These are phyloP conservation scores for Gymnothorax javanicus DNA, from an alignment of 2,797 vertebrate genomes.

Conservation along the genomic window DNA sequence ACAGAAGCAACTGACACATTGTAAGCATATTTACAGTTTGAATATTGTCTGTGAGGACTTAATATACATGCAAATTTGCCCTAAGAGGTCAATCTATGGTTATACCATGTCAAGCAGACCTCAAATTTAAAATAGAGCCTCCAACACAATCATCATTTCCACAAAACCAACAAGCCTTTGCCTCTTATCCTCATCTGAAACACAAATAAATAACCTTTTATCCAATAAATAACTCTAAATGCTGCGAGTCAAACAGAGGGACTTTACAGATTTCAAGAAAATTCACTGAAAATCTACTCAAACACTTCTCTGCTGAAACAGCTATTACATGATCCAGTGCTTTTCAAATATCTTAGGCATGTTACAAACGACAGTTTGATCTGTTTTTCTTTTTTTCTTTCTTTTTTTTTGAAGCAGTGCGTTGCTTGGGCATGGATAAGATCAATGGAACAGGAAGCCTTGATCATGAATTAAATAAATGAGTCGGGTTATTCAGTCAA, in stretches of 20 bases:
- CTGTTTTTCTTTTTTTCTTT: neutral
- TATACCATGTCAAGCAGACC: slow-evolving; percentile 79
- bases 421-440: neutral
- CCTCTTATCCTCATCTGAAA: slow-evolving; percentile 31
- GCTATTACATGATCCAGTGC: slow-evolving; percentile 17
- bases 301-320: slow-evolving; percentile 3
- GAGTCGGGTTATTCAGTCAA: slow-evolving; percentile 9
- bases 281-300: slow-evolving; percentile 4
- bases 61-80: slow-evolving; percentile 61
- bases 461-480: slow-evolving; percentile 1
- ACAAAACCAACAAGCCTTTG: slow-evolving; percentile 35
- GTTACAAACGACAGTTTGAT: neutral
- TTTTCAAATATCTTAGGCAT: slow-evolving; percentile 1
- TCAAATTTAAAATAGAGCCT: slow-evolving; percentile 39
- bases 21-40: slow-evolving; percentile 72
- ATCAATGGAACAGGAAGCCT: neutral
- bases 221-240: slow-evolving; percentile 62
- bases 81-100: slow-evolving; percentile 76
- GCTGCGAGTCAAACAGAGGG: slow-evolving; percentile 45
- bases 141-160: slow-evolving; percentile 7
- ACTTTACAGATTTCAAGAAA: slow-evolving; percentile 14
- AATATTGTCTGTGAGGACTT: slow-evolving; percentile 44
- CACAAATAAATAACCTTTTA: slow-evolving; percentile 60
- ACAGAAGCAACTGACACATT: slow-evolving; percentile 71
- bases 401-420: neutral